Base-by-base conservation (phyloP, 2,888 invertebrate genomes). In the Globia sparganii region DNA sequence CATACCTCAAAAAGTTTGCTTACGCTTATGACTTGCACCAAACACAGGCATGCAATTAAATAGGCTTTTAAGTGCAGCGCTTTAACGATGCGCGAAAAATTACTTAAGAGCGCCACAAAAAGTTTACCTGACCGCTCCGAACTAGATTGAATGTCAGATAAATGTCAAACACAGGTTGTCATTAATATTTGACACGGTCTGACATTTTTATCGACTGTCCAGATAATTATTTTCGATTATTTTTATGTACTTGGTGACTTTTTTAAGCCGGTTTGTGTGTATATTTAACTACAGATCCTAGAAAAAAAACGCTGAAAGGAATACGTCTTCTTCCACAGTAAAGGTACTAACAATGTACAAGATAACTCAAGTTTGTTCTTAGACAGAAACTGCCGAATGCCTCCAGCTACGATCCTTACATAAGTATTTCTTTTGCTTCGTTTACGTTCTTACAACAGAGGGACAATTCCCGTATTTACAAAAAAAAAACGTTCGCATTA, bases 61-160 rank as follows among this genome's bases (percentile, higher is more conserved):
- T 15, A 70, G n/a, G 58, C 80, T 80, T 82, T 77, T 77, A 86
- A 84, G 62, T 58, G 80, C 77, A 40, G 18, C 13, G 13, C 46
- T 75, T 85, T 80, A 77, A 79, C 75, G 75, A 83, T 62, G 71
- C 78, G 77, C 77, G 82, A 84, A 87, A 83, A 83, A 80, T 80
- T 71, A 65, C 73, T 83, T 77, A 56, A 76, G 70, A 72, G 53
- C 15, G 37, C 37, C 15, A 70, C 61, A 83, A 77, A 84, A 84
- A 72, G 72, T 74, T 64, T 76, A 59, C 65, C 43, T 65, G 68
- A 64, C 56, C 59, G 18, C 71, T 37, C 72, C 64, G 75, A 76
- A 71, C 70, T 75, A 75, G 46, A 77, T 70, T 87, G 72, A 81
- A 86, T 86, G 86, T 87, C 87, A 86, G 43, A n/a, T 64, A 80